A percentile compares a stretch with the other conserved stretches of the same genome.
phyloP scores from a whole-genome alignment of 2,113 vertebrate genomes.

The Chionodraco myersi region DNA sequence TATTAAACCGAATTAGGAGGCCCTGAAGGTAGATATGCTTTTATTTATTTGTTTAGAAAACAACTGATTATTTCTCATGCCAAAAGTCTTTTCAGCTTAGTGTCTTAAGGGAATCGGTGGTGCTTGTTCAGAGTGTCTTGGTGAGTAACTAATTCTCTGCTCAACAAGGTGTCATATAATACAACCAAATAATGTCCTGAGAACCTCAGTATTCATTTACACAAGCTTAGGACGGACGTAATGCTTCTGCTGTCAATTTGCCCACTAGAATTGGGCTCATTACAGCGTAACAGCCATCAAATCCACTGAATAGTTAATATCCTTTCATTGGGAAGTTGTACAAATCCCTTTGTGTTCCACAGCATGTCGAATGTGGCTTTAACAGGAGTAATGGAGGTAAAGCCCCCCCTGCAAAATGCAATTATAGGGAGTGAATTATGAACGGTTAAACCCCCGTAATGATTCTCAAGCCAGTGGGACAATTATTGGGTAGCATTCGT shows the following conservation, averaged over 20 bases:
- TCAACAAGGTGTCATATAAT: conserved; percentile 45
- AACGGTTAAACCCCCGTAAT: conserved; percentile 52
- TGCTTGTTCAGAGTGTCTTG: conserved; percentile 5
- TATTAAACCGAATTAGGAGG: conserved; percentile 18
- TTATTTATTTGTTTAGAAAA: conserved; percentile 25
- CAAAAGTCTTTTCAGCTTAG: neutral
- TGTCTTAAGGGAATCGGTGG: neutral
- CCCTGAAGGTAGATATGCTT: neutral
- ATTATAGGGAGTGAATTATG: conserved; percentile 62
- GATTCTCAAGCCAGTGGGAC: conserved; percentile 31
- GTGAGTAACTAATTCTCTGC: conserved; percentile 27
- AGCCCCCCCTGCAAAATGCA: conserved; percentile 62
- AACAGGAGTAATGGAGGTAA: conserved; percentile 63
- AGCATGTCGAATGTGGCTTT: conserved; percentile 69
- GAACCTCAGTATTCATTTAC: conserved; percentile 26
- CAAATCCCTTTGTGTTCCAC: conserved; percentile 58
- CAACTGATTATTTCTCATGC: conserved; percentile 1
- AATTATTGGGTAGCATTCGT: conserved; percentile 41
- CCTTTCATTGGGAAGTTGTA: conserved; percentile 65
- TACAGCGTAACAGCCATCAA: conserved; percentile 60
- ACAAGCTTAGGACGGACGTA: conserved; percentile 15
- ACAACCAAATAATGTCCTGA: conserved; percentile 22
- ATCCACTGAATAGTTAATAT: conserved; percentile 62
- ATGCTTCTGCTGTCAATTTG: conserved; percentile 51
- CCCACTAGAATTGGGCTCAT: conserved; percentile 56